These are phyloP conservation scores for Cnemophilus loriae DNA, from an alignment of 2,113 vertebrate genomes.

Conservation along the genomic window DNA sequence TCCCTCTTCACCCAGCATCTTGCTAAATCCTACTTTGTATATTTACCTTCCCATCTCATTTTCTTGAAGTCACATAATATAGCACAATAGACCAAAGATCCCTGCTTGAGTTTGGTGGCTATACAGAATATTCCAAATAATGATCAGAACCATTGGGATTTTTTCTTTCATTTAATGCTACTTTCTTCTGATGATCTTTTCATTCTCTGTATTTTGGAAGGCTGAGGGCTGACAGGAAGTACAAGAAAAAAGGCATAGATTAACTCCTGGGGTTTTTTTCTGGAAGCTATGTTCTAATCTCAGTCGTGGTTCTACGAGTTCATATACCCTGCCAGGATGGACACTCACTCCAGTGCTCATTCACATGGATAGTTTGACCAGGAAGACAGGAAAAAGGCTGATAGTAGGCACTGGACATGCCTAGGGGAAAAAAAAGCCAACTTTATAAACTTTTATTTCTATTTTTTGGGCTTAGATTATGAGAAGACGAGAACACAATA, in stretches of 20 bases:
- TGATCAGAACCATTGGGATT: background rate
- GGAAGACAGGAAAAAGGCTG: background rate
- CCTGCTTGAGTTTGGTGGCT: background rate
- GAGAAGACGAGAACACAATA: background rate
- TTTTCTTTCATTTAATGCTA: background rate
- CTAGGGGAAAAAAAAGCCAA: background rate
- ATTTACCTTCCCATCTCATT: constrained; percentile 23
- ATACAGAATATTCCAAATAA: background rate
- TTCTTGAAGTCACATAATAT: constrained; percentile 19
- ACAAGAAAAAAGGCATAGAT: background rate
- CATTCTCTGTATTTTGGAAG: background rate
- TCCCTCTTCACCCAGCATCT: background rate
- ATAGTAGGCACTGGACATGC: background rate
- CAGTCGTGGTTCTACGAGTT: background rate
- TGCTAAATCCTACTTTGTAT: background rate
- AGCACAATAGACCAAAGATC: constrained; percentile 4
- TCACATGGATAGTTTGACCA: background rate
- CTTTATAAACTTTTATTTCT: background rate
- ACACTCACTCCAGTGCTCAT: background rate
- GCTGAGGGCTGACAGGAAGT: background rate
- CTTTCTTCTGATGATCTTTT: background rate
- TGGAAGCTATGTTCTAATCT: background rate
- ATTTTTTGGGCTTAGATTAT: background rate
- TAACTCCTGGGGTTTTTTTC: background rate
- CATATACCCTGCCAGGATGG: background rate